A percentile compares a stretch with the other conserved stretches of the same genome.
Evolutionary conservation across 2,113 vertebrate genomes (phyloP).

Genomic region (Cathartes aura): DNA sequence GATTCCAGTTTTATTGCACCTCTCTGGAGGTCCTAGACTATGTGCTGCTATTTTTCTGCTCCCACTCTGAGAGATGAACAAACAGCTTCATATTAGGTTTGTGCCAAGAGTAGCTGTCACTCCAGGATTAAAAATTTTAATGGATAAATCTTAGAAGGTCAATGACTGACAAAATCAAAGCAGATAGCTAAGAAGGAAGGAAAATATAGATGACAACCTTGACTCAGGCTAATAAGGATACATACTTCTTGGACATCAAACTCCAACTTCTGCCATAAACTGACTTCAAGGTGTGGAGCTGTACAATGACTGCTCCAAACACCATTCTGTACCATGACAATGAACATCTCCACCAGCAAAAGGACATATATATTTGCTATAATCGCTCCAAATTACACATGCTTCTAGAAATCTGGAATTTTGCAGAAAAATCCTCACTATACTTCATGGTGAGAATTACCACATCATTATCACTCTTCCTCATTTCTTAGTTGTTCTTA

Average conservation of each 20-base stretch:
- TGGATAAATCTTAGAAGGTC: conserved; percentile 20
- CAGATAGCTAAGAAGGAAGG: background rate
- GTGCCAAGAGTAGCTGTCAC: background rate
- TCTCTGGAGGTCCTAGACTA: background rate
- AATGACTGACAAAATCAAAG: conserved; percentile 6
- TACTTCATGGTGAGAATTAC: background rate
- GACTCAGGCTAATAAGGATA: background rate
- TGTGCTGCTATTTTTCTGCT: background rate
- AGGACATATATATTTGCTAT: background rate
- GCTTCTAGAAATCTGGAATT: background rate
- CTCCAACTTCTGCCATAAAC: background rate
- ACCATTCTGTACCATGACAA: fast-evolving
- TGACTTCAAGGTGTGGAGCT: background rate
- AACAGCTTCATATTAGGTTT: background rate
- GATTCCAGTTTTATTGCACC: conserved; percentile 33
- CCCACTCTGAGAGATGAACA: background rate
- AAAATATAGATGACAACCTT: background rate
- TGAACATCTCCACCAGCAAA: background rate
- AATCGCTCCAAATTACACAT: background rate
- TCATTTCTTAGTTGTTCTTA: background rate
- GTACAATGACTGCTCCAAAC: background rate
- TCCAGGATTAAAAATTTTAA: background rate
- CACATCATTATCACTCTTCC: background rate
- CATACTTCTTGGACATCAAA: background rate
- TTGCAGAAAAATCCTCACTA: background rate